Evolutionary conservation across 2,888 invertebrate species (phyloP).

Genomic region (Tenthredo scrophulariae): DNA sequence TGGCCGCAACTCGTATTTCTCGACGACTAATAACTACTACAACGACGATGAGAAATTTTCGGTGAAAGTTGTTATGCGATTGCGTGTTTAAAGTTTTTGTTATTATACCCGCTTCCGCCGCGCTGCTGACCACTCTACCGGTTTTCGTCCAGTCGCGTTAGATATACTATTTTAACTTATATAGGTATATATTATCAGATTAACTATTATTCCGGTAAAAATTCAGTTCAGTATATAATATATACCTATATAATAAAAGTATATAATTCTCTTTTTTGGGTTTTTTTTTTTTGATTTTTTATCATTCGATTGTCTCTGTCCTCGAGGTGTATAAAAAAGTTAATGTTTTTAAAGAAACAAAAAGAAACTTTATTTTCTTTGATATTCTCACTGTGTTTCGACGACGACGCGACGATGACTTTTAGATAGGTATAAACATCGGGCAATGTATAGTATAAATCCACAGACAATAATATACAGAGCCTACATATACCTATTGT

Average conservation of each 20-base stretch:
- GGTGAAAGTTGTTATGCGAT: constrained; percentile 51
- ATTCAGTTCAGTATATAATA: too few relatives aligned
- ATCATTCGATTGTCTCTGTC: too few relatives aligned
- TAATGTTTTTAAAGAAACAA: neutral
- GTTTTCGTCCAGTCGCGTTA: neutral
- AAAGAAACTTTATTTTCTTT: neutral
- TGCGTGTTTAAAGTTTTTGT: constrained; percentile 45
- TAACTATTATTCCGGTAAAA: too few relatives aligned
- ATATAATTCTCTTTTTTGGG: too few relatives aligned
- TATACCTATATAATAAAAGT: too few relatives aligned
- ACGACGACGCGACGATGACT: neutral
- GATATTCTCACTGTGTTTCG: too few relatives aligned
- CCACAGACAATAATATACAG: neutral
- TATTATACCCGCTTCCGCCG: neutral
- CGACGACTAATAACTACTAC: neutral
- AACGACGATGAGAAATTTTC: constrained; percentile 44
- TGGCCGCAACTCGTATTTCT: neutral
- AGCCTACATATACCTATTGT: too few relatives aligned
- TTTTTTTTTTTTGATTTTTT: too few relatives aligned
- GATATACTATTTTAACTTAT: neutral
- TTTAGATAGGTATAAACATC: neutral
- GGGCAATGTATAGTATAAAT: neutral
- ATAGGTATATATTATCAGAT: neutral
- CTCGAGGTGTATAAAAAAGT: too few relatives aligned
- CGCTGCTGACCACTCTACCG: constrained; percentile 5